Conservation (phyloP, 2,113 vertebrate genomes). For the Falco punctatus region DNA sequence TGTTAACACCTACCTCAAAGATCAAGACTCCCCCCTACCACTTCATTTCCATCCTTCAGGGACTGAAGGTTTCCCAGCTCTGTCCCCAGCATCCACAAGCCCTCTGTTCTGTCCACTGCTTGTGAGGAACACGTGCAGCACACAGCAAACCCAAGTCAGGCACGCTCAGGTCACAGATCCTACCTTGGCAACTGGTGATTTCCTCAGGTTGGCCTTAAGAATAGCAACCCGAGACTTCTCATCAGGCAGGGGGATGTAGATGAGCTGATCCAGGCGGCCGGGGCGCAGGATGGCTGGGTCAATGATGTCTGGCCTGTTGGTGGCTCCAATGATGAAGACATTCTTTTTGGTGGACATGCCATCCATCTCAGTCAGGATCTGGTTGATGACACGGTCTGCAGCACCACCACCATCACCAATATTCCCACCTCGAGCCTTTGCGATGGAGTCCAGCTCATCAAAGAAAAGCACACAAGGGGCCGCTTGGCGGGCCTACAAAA, state of each 20-base stretch:
- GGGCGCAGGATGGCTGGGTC: slow-evolving; percentile 97
- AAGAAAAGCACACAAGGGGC: slow-evolving; percentile 97
- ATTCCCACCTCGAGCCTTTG: slow-evolving; percentile 96
- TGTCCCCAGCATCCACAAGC: neutral
- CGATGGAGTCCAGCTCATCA: slow-evolving; percentile 97
- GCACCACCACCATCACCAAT: slow-evolving; percentile 95
- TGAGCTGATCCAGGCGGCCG: slow-evolving; percentile 95
- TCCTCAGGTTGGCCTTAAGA: slow-evolving; percentile 96
- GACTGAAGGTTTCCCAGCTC: neutral
- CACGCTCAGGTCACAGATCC: neutral
- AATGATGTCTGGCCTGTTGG: slow-evolving; percentile 97
- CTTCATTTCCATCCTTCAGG: neutral
- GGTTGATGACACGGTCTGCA: slow-evolving; percentile 97
- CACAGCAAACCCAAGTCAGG: neutral
- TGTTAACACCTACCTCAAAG: neutral
- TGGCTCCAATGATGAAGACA: slow-evolving; percentile 98
- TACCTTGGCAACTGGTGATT: slow-evolving; percentile 96
- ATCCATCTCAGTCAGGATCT: slow-evolving; percentile 98
- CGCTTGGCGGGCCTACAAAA: slow-evolving; percentile 90
- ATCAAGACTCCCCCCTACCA: neutral
- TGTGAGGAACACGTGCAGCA: rapidly evolving
- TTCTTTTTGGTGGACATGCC: slow-evolving; percentile 99
- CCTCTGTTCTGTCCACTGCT: neutral
- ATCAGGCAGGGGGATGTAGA: slow-evolving; percentile 96
- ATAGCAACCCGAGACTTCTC: slow-evolving; percentile 97